Percentiles rank a stretch among this genome's conserved stretches.
phyloP scores from a whole-genome alignment of 2,113 vertebrate genomes.

The Sprattus sprattus region DNA sequence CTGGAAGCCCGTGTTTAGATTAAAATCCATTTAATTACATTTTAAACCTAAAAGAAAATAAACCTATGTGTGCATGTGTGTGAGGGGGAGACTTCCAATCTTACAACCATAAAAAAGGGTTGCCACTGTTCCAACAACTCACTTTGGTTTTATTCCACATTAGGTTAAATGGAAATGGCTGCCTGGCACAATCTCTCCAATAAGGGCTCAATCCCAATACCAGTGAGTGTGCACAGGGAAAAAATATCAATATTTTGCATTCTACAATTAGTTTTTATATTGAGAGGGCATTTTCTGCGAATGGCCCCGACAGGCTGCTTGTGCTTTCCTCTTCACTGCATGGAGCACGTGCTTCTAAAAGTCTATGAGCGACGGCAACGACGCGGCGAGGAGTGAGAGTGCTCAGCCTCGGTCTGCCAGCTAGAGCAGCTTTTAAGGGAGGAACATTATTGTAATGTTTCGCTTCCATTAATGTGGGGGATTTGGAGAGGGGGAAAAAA shows the following conservation, averaged over 20 bases:
- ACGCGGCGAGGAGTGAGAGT: conserved; percentile 61
- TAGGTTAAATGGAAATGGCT: conserved; percentile 62
- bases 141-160: conserved; percentile 49
- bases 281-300: conserved; percentile 40
- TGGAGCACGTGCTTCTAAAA: conserved; percentile 26
- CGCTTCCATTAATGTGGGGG: conserved; percentile 77
- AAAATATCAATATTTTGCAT: neutral
- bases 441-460: conserved; percentile 79
- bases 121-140: conserved; percentile 36
- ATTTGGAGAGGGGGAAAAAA: conserved; percentile 60
- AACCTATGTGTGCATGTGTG: conserved; percentile 6
- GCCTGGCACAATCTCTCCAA: conserved; percentile 31
- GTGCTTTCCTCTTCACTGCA: conserved; percentile 28
- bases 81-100: conserved; percentile 44
- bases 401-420: conserved; percentile 70
- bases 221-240: neutral
- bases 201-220: neutral
- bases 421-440: conserved; percentile 70
- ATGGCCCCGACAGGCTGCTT: conserved; percentile 19
- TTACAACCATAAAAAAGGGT: conserved; percentile 62
- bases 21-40: conserved; percentile 48
- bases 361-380: conserved; percentile 18
- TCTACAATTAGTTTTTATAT: conserved; percentile 40
- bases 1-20: conserved; percentile 59
- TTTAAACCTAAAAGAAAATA: conserved; percentile 42